Percentiles rank a stretch among this genome's conserved stretches.
Evolutionary conservation across 2,888 invertebrate genomes (phyloP).

Genomic region (Slavum lentiscoides): DNA sequence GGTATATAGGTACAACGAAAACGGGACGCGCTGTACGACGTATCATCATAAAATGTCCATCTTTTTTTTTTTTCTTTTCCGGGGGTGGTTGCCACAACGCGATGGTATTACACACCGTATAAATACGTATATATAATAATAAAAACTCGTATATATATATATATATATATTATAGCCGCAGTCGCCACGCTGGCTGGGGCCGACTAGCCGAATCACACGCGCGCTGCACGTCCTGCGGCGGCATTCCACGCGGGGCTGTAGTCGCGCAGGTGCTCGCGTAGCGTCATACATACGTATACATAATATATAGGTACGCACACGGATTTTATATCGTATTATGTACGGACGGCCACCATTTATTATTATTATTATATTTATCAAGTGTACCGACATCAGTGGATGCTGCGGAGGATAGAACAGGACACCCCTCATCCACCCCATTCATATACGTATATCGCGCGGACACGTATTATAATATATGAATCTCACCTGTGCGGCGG

Average conservation of each 20-base stretch:
- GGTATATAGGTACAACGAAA: too few species aligned
- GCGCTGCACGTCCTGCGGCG: not conserved
- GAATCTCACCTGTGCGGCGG: too few species aligned
- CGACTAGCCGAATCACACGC: too few species aligned
- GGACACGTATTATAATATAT: not conserved
- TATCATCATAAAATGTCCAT: too few species aligned
- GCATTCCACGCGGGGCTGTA: constrained; percentile 1
- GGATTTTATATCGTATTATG: not conserved
- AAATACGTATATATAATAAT: too few species aligned
- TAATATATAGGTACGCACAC: not conserved
- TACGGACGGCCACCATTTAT: constrained; percentile 17
- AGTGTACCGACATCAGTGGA: constrained; percentile 1
- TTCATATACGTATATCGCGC: not conserved
- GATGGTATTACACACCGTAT: too few species aligned
- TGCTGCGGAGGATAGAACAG: not conserved
- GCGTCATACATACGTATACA: not conserved
- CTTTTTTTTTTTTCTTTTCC: too few species aligned
- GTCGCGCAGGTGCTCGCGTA: constrained; percentile 10
- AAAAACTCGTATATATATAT: not conserved
- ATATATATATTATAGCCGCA: not conserved
- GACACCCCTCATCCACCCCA: not conserved
- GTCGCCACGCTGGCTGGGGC: too few species aligned
- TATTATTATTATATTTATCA: constrained; percentile 23
- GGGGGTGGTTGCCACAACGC: too few species aligned
- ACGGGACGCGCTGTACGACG: too few species aligned